phyloP scores from a whole-genome alignment of 35 echinoderm and acorn worm genomes.

The Acanthaster planci region DNA sequence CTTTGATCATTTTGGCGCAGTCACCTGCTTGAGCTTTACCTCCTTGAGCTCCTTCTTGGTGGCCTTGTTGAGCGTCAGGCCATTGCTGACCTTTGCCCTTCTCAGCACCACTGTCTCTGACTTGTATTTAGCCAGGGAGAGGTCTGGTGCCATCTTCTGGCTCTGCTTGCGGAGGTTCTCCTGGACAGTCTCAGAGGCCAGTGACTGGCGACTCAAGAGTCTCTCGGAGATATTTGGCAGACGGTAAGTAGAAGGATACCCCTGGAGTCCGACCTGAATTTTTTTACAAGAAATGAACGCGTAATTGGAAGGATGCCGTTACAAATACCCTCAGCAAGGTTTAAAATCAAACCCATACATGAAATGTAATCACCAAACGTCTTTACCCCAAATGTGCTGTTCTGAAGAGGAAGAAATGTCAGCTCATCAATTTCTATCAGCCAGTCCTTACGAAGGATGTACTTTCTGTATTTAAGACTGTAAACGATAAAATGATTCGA shows the following conservation, averaged over 20 bases:
- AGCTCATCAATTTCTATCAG: conserved; percentile 66
- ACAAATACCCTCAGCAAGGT: too few relatives aligned
- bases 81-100: conserved; percentile 55
- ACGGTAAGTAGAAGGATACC: conserved; percentile 61
- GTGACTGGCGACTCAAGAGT: conserved; percentile 49
- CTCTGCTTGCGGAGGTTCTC: conserved; percentile 30
- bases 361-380: too few relatives aligned
- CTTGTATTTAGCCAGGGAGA: conserved; percentile 62
- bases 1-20: too few relatives aligned
- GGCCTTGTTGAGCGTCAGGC: conserved; percentile 65
- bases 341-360: too few relatives aligned
- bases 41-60: conserved; percentile 78
- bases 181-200: conserved; percentile 29
- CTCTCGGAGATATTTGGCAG: conserved; percentile 64
- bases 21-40: conserved; percentile 30
- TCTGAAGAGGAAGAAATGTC: conserved; percentile 51
- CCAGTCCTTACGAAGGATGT: conserved; percentile 72
- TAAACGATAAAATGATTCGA: neutral
- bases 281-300: neutral
- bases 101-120: conserved; percentile 64
- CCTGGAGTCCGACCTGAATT: conserved; percentile 39
- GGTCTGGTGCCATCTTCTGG: conserved; percentile 15
- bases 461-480: conserved; percentile 72
- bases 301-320: neutral
- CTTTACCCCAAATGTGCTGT: conserved; percentile 54